A percentile compares a stretch with the other conserved stretches of the same genome.
Evolutionary conservation across 2,113 vertebrate species (phyloP).

Genomic region (Dascyllus trimaculatus): DNA sequence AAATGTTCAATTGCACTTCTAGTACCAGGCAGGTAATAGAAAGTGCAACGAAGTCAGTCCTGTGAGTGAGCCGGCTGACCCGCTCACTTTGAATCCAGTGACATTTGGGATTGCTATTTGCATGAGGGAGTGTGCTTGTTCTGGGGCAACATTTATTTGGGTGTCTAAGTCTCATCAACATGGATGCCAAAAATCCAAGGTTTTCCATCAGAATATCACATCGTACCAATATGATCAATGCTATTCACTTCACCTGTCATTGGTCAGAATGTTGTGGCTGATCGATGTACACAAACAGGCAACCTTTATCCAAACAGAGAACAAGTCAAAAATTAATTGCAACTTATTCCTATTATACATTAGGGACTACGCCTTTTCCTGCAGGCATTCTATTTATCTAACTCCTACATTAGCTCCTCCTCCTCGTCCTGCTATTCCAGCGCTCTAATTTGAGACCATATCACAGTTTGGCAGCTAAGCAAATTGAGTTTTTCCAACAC

Average conservation of each 20-base stretch:
- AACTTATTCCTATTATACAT: neutral
- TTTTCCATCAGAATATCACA: too few species aligned
- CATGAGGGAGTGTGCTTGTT: too few species aligned
- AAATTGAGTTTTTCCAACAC: conserved; percentile 64
- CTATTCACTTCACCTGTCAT: too few species aligned
- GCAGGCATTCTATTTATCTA: neutral
- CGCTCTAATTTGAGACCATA: conserved; percentile 20
- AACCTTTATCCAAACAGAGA: conserved; percentile 8
- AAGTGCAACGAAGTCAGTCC: conserved; percentile 43
- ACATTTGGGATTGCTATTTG: too few species aligned
- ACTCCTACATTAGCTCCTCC: neutral
- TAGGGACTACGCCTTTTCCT: neutral
- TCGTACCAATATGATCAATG: too few species aligned
- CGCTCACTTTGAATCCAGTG: conserved; percentile 54
- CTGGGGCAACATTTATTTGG: too few species aligned
- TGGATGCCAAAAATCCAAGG: too few species aligned
- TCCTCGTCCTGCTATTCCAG: neutral
- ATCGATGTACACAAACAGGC: too few species aligned
- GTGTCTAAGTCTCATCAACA: too few species aligned
- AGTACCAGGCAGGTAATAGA: conserved; percentile 58
- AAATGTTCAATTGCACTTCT: conserved; percentile 55
- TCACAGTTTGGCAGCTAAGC: conserved; percentile 31
- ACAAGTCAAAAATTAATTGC: neutral
- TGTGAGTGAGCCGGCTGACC: conserved; percentile 21
- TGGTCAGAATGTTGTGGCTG: too few species aligned